Conservation (phyloP, 2,888 invertebrate species). For the Stenichneumon culpator region DNA sequence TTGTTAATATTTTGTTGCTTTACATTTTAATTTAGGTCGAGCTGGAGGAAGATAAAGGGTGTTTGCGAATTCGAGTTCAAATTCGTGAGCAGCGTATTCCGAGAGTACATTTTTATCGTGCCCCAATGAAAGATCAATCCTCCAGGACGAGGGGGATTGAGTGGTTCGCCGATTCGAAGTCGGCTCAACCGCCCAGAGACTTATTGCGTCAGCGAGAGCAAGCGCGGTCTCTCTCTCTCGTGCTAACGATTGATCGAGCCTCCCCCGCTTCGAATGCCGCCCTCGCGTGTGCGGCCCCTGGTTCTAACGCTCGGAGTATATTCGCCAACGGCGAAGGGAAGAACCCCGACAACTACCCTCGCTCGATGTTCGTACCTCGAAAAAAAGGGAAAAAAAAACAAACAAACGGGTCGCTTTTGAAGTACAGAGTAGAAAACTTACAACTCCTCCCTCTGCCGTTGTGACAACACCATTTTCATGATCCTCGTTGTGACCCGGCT, state of each 20-base stretch:
- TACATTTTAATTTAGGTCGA: too few relatives aligned
- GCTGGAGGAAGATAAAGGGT: too few relatives aligned
- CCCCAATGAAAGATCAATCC: neutral
- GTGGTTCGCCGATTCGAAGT: neutral
- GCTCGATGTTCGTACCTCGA: neutral
- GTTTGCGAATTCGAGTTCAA: neutral
- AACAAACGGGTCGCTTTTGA: neutral
- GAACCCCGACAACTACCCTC: slow-evolving; percentile 22
- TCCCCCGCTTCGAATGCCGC: slow-evolving; percentile 35
- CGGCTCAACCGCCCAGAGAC: neutral
- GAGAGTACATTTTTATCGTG: neutral
- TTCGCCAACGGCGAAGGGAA: neutral
- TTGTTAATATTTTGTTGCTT: neutral
- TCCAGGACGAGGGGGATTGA: neutral
- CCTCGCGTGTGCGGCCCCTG: slow-evolving; percentile 34
- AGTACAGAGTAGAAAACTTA: slow-evolving; percentile 88
- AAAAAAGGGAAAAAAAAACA: neutral
- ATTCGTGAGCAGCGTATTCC: neutral
- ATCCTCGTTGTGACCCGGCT: slow-evolving; percentile 86
- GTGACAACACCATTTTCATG: slow-evolving; percentile 99
- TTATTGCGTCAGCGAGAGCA: slow-evolving; percentile 58
- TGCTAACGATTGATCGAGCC: slow-evolving; percentile 61
- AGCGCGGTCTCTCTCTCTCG: slow-evolving; percentile 43
- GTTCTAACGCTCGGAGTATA: slow-evolving; percentile 2
- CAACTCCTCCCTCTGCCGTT: slow-evolving; percentile 99